These are phyloP conservation scores for Zonotrichia leucophrys DNA, from an alignment of 2,113 vertebrate genomes.

Conservation along the genomic window DNA sequence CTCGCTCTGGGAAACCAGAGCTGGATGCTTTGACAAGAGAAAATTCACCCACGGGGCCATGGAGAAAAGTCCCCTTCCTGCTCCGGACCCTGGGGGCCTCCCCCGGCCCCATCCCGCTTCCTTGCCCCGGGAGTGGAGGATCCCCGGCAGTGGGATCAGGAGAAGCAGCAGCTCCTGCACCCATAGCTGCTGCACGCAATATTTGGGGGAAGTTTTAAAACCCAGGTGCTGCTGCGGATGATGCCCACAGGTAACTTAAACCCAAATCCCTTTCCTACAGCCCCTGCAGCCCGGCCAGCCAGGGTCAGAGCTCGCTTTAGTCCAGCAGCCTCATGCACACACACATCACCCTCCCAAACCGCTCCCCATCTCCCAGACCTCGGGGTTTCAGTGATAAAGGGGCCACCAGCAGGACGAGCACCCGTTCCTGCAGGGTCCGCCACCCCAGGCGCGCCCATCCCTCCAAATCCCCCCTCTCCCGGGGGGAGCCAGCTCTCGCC, in stretches of 20 bases:
- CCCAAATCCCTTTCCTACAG: too few relatives aligned
- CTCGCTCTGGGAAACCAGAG: background rate
- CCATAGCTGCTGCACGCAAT: fast-evolving
- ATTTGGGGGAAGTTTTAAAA: background rate
- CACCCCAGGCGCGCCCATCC: fast-evolving
- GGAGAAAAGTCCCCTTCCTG: background rate
- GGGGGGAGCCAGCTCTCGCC: background rate
- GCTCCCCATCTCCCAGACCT: background rate
- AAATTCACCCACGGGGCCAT: fast-evolving
- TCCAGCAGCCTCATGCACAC: fast-evolving
- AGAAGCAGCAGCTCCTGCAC: background rate
- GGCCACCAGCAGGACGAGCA: background rate
- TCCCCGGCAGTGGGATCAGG: background rate
- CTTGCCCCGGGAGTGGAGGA: background rate
- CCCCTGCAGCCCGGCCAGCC: background rate
- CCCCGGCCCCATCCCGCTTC: background rate
- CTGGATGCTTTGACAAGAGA: background rate
- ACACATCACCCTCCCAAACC: background rate
- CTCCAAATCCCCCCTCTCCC: background rate
- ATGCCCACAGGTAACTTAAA: background rate
- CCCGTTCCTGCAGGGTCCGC: fast-evolving
- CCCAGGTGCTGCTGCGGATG: background rate
- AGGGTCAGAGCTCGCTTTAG: background rate
- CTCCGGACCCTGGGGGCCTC: too few relatives aligned
- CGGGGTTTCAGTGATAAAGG: background rate